Percentiles rank a stretch among this genome's conserved stretches.
Evolutionary conservation across 2,797 vertebrate genomes (phyloP).

Genomic region (Phrynocephalus vlangalii): DNA sequence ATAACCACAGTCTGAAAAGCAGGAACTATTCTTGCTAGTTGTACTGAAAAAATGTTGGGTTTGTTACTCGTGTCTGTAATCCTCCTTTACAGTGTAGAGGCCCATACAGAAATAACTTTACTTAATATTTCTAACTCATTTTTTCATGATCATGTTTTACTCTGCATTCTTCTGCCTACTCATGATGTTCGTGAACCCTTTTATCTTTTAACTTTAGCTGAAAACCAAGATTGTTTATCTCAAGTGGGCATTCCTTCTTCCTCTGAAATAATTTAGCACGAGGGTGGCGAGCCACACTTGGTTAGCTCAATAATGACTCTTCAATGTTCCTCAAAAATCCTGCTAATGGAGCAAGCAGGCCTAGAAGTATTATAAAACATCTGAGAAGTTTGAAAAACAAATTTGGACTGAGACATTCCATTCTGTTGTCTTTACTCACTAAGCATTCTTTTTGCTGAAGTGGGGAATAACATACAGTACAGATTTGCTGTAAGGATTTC

Average conservation of each 20-base stretch:
- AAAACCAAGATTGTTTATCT: background rate
- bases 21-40: too few species aligned
- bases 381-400: background rate
- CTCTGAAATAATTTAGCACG: background rate
- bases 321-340: background rate
- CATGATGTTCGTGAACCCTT: slow-evolving; percentile 15
- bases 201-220: slow-evolving; percentile 34
- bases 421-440: background rate
- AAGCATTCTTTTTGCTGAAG: background rate
- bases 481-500: background rate
- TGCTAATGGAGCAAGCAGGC: slow-evolving; percentile 17
- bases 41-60: too few species aligned
- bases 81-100: slow-evolving; percentile 24
- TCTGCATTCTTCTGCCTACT: slow-evolving; percentile 40
- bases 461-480: background rate
- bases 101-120: slow-evolving; percentile 44
- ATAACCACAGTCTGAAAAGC: too few species aligned
- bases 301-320: slow-evolving; percentile 10
- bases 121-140: slow-evolving; percentile 21
- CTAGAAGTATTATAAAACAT: background rate
- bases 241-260: slow-evolving; percentile 38
- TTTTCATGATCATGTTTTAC: slow-evolving; percentile 45
- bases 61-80: background rate
- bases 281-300: background rate
- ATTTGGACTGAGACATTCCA: background rate